These are phyloP conservation scores for Philonicus albiceps DNA, from an alignment of 2,888 invertebrate species.

Conservation along the genomic window DNA sequence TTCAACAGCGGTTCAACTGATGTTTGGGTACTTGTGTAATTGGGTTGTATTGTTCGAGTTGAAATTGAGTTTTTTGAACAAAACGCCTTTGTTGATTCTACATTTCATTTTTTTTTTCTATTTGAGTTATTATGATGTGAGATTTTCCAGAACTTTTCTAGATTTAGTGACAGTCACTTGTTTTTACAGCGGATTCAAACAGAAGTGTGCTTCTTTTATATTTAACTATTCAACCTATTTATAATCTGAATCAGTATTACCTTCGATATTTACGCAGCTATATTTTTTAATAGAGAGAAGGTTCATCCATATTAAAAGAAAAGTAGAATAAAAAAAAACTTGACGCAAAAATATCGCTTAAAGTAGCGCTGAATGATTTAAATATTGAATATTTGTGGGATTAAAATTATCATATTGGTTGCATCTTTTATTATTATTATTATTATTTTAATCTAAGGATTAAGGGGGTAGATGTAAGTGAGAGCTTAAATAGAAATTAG, in stretches of 20 bases:
- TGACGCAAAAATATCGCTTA: no score
- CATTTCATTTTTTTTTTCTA: background rate
- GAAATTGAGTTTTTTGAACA: slow-evolving; percentile 16
- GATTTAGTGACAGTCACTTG: background rate
- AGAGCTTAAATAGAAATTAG: no score
- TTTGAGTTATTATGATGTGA: background rate
- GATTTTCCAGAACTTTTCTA: slow-evolving; percentile 5
- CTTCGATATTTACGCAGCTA: background rate
- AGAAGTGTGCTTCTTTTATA: background rate
- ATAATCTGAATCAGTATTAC: background rate
- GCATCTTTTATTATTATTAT: no score
- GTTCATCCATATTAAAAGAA: background rate
- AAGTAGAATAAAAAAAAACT: background rate
- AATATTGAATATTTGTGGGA: background rate
- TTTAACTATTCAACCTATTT: background rate
- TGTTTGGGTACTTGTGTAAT: background rate
- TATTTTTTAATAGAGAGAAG: background rate
- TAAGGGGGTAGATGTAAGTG: no score
- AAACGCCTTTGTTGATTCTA: background rate
- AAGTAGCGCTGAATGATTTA: no score
- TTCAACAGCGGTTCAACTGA: background rate
- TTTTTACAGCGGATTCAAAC: background rate
- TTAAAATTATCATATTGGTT: no score
- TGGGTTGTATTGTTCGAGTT: background rate
- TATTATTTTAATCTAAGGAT: no score